Conservation (phyloP, 53 echinoderm and acorn worm species). For the Paelopatides confundens region DNA sequence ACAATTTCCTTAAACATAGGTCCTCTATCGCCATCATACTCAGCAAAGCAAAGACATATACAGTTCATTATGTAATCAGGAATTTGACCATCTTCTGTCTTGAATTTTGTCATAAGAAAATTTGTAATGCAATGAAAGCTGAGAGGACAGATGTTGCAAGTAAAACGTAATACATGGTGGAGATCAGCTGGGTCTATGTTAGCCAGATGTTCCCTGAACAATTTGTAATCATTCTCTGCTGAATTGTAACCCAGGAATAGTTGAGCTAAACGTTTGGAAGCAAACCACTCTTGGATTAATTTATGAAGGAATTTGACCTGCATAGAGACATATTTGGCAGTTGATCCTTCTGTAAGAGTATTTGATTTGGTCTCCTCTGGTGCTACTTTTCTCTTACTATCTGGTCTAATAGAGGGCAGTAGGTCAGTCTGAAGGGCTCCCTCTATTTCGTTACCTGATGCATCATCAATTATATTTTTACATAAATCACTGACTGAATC, state of each 20-base stretch:
- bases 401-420: too few species aligned
- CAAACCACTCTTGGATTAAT: conserved; percentile 7
- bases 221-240: background rate
- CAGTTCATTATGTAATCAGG: background rate
- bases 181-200: background rate
- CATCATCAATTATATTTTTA: too few species aligned
- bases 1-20: background rate
- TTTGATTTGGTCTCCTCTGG: too few species aligned
- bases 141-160: background rate
- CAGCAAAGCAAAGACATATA: conserved; percentile 7
- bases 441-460: too few species aligned
- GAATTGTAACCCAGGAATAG: background rate
- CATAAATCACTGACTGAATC: too few species aligned
- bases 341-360: too few species aligned
- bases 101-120: background rate
- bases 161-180: background rate
- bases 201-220: background rate
- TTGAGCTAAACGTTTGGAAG: background rate
- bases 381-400: too few species aligned
- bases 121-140: background rate
- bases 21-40: background rate
- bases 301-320: too few species aligned
- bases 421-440: too few species aligned
- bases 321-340: too few species aligned
- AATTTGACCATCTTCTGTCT: background rate